Percentiles rank a stretch among this genome's conserved stretches.
Conservation (phyloP, 2,888 invertebrate species). For the Andrena minutula region DNA sequence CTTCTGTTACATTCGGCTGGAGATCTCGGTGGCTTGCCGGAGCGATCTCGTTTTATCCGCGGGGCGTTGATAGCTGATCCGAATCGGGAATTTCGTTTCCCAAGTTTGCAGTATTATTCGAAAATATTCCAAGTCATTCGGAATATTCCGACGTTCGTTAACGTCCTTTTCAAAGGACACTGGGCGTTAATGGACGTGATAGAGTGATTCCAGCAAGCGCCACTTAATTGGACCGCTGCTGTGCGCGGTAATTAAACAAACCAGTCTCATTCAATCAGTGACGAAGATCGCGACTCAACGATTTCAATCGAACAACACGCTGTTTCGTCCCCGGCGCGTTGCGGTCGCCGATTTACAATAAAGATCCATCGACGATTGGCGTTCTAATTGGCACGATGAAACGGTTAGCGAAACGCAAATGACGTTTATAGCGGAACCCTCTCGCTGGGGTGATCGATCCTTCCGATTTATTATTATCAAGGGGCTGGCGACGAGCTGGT, state of each 20-base stretch:
- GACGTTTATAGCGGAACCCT: conserved; percentile 14
- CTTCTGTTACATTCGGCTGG: background rate
- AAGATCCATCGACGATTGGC: conserved; percentile 31
- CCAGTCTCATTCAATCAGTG: conserved; percentile 18
- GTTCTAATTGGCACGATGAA: conserved; percentile 54
- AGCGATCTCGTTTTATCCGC: no score
- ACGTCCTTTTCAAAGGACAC: no score
- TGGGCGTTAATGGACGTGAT: no score
- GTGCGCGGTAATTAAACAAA: background rate
- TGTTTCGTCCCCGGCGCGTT: conserved; percentile 3
- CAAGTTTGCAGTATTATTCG: no score
- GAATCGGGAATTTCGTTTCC: background rate
- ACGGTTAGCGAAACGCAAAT: conserved; percentile 48
- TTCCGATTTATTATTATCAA: conserved; percentile 64
- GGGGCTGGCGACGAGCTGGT: conserved; percentile 30
- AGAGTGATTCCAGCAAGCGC: no score
- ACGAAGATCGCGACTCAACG: background rate
- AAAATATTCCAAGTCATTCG: no score
- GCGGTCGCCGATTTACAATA: conserved; percentile 29
- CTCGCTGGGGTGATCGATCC: conserved; percentile 39
- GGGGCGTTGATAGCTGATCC: no score
- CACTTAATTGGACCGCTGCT: no score
- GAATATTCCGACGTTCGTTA: no score
- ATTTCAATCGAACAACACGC: background rate
- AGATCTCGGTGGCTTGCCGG: background rate